A percentile compares a stretch with the other conserved stretches of the same genome.
Conservation (phyloP, 1,140 invertebrate genomes). For the Euglossa dilemma region DNA sequence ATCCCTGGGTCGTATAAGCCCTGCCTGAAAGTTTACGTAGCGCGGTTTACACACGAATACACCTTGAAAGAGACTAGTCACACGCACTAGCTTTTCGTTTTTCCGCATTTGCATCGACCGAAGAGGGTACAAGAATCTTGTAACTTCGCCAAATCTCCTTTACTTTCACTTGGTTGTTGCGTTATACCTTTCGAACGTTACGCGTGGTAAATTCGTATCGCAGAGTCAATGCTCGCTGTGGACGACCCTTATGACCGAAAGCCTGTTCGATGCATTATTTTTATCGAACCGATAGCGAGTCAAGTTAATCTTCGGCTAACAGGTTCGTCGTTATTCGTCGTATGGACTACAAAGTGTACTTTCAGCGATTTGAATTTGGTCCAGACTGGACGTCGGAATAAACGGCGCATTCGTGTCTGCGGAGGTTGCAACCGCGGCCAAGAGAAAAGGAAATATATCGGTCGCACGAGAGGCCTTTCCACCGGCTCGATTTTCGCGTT, state of each 20-base stretch:
- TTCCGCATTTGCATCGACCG: background rate
- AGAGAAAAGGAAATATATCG: slow-evolving; percentile 56
- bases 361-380: slow-evolving; percentile 13
- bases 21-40: too few species aligned
- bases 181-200: background rate
- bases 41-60: too few species aligned
- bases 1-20: too few species aligned
- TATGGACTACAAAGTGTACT: background rate
- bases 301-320: too few species aligned
- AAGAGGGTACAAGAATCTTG: background rate
- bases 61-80: background rate
- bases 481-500: slow-evolving; percentile 18
- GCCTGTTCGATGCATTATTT: background rate
- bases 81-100: too few species aligned
- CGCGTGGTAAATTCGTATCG: background rate
- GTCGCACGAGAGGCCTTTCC: slow-evolving; percentile 33
- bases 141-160: background rate
- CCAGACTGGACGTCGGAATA: background rate
- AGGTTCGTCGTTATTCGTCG: background rate
- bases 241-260: background rate
- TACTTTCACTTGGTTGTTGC: background rate
- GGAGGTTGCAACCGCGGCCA: slow-evolving; percentile 14
- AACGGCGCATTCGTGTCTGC: background rate
- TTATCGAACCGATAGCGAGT: background rate
- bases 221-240: background rate